phyloP scores from a whole-genome alignment of 2,113 vertebrate species.

The Globicephala melas region DNA sequence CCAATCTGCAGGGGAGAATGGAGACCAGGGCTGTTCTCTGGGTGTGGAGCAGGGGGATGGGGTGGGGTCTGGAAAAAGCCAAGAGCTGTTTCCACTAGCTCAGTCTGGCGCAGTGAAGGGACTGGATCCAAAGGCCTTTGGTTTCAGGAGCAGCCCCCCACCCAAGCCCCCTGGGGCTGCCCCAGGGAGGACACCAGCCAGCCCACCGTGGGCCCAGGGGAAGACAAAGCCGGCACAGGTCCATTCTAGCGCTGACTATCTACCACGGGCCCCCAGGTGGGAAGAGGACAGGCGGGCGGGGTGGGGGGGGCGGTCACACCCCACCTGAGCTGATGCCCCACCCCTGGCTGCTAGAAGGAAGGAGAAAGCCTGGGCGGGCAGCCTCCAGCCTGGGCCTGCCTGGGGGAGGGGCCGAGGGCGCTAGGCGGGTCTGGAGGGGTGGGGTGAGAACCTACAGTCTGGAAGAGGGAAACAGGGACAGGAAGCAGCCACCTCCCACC shows the following conservation, averaged over 20 bases:
- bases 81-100: not conserved
- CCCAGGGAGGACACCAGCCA: rapidly evolving
- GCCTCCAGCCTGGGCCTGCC: not conserved
- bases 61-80: slow-evolving; percentile 51
- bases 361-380: not conserved
- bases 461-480: not conserved
- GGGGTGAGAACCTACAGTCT: not conserved
- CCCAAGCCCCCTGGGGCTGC: no score
- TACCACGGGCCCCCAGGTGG: not conserved
- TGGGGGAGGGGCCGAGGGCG: not conserved
- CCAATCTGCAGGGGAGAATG: not conserved
- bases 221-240: not conserved
- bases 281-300: not conserved
- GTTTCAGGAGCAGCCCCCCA: not conserved
- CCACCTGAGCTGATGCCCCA: not conserved
- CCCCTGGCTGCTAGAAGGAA: not conserved
- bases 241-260: not conserved
- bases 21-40: not conserved
- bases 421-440: not conserved
- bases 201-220: not conserved
- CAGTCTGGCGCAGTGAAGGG: not conserved
- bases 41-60: not conserved
- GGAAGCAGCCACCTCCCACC: not conserved
- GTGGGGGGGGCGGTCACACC: not conserved
- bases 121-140: not conserved